Conservation (phyloP, 1,140 invertebrate genomes). For the Tribolium castaneum region DNA sequence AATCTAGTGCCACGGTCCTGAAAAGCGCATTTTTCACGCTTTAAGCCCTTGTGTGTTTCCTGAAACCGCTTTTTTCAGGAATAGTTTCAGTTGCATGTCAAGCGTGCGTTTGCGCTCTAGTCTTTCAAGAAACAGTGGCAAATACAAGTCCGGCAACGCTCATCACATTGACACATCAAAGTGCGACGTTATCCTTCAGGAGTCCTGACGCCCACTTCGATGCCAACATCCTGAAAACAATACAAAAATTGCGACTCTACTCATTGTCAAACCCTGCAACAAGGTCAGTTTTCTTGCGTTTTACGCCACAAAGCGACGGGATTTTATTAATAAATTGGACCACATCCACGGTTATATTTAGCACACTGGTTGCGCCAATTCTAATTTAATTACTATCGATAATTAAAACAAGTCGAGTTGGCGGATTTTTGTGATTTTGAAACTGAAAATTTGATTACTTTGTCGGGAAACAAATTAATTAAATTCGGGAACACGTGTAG, state of each 20-base stretch:
- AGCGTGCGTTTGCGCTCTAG: neutral
- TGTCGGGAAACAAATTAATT: too few species aligned
- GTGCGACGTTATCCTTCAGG: neutral
- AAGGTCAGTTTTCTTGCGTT: neutral
- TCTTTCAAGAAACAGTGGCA: neutral
- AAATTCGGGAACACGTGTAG: too few species aligned
- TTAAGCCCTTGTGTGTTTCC: neutral
- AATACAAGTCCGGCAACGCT: slow-evolving; percentile 11
- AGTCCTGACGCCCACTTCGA: neutral
- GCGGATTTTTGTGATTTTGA: too few species aligned
- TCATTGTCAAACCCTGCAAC: neutral
- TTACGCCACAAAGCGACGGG: neutral
- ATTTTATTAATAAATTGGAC: slow-evolving; percentile 13
- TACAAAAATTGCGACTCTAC: neutral
- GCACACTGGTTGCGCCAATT: neutral
- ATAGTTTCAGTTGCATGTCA: neutral
- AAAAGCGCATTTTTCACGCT: neutral
- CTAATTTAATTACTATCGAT: neutral
- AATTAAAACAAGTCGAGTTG: neutral
- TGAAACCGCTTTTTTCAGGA: neutral
- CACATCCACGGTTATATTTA: neutral
- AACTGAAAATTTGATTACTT: too few species aligned
- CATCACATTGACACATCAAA: slow-evolving; percentile 13
- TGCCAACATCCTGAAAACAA: neutral
- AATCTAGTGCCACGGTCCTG: neutral